phyloP scores from a whole-genome alignment of 92 coral and sea anemone species.

The Pocillopora grandis region DNA sequence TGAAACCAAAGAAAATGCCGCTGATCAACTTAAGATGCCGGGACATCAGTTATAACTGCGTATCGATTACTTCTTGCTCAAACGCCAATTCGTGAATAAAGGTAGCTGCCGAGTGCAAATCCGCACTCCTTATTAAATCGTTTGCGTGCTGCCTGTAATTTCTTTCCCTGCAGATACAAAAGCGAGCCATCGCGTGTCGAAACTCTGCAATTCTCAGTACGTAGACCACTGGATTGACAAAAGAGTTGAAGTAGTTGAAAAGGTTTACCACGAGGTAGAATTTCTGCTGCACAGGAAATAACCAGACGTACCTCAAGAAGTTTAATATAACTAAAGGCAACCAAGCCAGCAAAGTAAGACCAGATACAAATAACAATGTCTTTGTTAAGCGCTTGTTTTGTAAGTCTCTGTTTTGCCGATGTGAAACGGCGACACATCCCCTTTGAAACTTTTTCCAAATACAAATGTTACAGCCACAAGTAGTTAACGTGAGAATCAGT shows the following conservation, averaged over 20 bases:
- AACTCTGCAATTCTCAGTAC: neutral
- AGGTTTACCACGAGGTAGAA: neutral
- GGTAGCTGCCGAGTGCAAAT: too few relatives aligned
- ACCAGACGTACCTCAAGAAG: neutral
- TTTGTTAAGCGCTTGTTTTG: conserved; percentile 3
- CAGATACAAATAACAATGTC: neutral
- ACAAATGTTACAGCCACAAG: neutral
- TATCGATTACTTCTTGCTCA: neutral
- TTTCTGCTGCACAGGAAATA: neutral
- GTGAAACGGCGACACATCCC: neutral
- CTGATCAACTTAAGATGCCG: neutral
- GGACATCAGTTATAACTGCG: neutral
- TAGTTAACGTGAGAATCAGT: neutral
- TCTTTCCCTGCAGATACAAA: neutral
- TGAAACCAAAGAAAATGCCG: too few relatives aligned
- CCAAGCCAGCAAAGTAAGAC: neutral
- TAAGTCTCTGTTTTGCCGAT: neutral
- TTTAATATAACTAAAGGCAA: neutral
- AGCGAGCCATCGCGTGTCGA: neutral
- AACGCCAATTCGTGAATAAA: neutral
- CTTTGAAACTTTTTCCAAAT: neutral
- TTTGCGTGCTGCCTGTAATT: neutral
- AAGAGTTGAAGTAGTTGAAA: neutral
- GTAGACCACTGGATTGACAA: neutral
- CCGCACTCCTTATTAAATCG: too few relatives aligned